phyloP scores from a whole-genome alignment of 1,140 invertebrate genomes.

The Lamellibrachia luymesi region DNA sequence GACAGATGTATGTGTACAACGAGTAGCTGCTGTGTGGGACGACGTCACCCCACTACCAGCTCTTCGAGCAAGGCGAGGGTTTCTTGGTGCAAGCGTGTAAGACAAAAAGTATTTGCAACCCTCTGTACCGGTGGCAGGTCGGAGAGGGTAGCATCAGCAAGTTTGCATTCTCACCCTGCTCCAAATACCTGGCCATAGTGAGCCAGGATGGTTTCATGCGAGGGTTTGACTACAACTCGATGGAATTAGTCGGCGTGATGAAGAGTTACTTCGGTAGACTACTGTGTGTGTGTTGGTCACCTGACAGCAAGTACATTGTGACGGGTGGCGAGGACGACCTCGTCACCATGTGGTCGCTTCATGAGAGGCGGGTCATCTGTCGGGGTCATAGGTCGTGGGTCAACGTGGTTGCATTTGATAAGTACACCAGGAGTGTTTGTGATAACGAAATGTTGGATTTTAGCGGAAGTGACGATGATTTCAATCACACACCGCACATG shows the following conservation, averaged over 20 bases:
- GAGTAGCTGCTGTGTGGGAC: slow-evolving; percentile 87
- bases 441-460: slow-evolving; percentile 43
- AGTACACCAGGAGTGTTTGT: slow-evolving; percentile 70
- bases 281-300: slow-evolving; percentile 94
- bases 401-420: slow-evolving; percentile 91
- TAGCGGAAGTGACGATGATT: slow-evolving; percentile 52
- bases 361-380: slow-evolving; percentile 89
- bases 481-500: slow-evolving; percentile 8
- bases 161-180: slow-evolving; percentile 95
- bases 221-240: slow-evolving; percentile 95
- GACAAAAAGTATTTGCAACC: slow-evolving; percentile 93
- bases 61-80: slow-evolving; percentile 92
- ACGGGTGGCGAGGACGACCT: slow-evolving; percentile 98
- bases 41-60: slow-evolving; percentile 82
- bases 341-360: slow-evolving; percentile 94
- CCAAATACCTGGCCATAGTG: slow-evolving; percentile 73
- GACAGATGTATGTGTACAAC: slow-evolving; percentile 97
- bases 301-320: slow-evolving; percentile 91
- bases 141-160: slow-evolving; percentile 90
- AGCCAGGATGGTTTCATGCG: slow-evolving; percentile 96
- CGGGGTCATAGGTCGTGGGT: slow-evolving; percentile 94
- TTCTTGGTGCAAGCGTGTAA: slow-evolving; percentile 94
- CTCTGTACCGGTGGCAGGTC: slow-evolving; percentile 69
- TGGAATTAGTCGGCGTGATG: slow-evolving; percentile 85
- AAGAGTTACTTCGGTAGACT: slow-evolving; percentile 93